Base-by-base conservation (phyloP, 2,113 vertebrate species). In the Natator depressus region DNA sequence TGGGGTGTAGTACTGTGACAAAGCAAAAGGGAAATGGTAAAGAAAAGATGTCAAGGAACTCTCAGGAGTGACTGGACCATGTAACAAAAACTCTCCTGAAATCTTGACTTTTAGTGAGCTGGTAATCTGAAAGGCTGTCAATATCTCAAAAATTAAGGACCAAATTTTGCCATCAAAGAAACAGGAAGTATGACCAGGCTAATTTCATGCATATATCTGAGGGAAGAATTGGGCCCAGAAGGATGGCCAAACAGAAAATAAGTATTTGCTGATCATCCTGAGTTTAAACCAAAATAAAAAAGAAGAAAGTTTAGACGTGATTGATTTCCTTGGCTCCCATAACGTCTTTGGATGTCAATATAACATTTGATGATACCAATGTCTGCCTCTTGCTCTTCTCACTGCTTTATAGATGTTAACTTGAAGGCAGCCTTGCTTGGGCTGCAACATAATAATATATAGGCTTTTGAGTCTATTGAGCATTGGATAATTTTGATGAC, bases 401-500 rank as follows among this genome's bases (percentile, higher is more conserved):
- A 17, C 16, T 95, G 49, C 50, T 93, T 80, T 94, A 50, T 76
- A 87, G 92, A 91, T 81, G 85, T 88, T 96, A 97, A 95, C 88
- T 95, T 53, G 35, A 79, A 95, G 65, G 75, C 80, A 97, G 90
- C 50, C 47, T 89, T 17, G 0, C 78, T 65, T 89, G 35, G 54
- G 92, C 59, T 92, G 92, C 62, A 95, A 88, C 89, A 95, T 96
- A 97, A 96, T 91, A 91, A 53, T 82, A 85, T 92, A 95, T 93
- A 96, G 94, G 85, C 97, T 97, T 97, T 94, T 93, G 85, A 51
- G 65, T 96, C 89, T 96, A 94, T 84, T 95, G 95, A 97, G 72
- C 84, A 94, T 57, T 85, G 87, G 89, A 96, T 97, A 95, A 97
- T 96, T 96, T 76, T 96, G 92, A 95, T 94, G 89, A 94, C 93